phyloP scores from a whole-genome alignment of 1,140 invertebrate species.

The Cydia strobilella region DNA sequence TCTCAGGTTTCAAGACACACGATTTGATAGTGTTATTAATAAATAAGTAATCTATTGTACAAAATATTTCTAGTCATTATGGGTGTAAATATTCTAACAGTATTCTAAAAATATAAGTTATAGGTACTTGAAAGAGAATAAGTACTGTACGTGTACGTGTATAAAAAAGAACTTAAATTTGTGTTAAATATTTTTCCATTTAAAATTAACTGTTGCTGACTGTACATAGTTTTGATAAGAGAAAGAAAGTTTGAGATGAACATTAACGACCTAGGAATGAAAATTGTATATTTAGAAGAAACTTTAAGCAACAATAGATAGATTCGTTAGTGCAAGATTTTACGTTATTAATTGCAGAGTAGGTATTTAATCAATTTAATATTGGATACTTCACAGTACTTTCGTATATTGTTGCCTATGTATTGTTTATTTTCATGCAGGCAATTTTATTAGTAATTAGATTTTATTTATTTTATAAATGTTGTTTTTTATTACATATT shows the following conservation, averaged over 20 bases:
- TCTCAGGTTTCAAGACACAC: constrained; percentile 66
- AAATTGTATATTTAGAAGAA: background rate
- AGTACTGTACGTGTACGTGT: background rate
- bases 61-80: constrained; percentile 39
- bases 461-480: no score
- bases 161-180: background rate
- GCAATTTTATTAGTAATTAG: no score
- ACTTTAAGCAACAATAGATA: background rate
- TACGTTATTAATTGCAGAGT: background rate
- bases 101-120: no score
- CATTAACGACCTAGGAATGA: background rate
- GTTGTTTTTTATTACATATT: no score
- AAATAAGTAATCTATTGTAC: constrained; percentile 42
- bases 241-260: background rate
- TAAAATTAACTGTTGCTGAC: constrained; percentile 1
- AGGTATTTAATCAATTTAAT: no score
- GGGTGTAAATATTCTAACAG: constrained; percentile 49
- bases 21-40: constrained; percentile 44
- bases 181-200: constrained; percentile 26
- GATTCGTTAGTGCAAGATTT: background rate
- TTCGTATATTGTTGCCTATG: no score
- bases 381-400: no score
- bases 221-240: constrained; percentile 15
- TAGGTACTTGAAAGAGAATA: background rate
- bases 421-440: no score